Evolutionary conservation across 2,797 vertebrate genomes (phyloP).

Genomic region (Tolypeutes matacus): DNA sequence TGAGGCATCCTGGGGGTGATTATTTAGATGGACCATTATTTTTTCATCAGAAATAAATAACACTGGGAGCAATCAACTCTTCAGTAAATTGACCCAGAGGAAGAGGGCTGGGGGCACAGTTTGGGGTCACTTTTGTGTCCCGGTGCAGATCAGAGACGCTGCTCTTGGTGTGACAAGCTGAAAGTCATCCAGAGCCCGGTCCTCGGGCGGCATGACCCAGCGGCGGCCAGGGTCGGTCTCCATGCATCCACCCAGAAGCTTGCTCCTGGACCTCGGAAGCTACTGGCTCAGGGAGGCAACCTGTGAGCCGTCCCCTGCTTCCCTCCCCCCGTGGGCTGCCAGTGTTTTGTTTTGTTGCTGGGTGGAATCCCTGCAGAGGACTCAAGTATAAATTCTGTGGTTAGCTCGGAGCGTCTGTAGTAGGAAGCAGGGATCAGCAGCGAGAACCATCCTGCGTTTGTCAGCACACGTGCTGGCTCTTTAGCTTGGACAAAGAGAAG

Average conservation of each 20-base stretch:
- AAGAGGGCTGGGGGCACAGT: neutral
- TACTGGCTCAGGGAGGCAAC: neutral
- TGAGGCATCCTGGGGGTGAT: neutral
- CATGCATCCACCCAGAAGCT: slow-evolving; percentile 66
- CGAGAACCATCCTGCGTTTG: slow-evolving; percentile 50
- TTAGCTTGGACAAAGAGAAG: slow-evolving; percentile 28
- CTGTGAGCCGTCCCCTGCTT: neutral
- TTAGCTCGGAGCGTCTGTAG: neutral
- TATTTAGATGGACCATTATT: neutral
- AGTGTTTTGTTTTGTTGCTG: slow-evolving; percentile 88
- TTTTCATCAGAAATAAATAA: neutral
- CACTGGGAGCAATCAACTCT: neutral
- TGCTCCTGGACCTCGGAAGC: neutral
- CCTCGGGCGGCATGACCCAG: neutral
- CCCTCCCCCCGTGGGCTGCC: neutral
- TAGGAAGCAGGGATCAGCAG: slow-evolving; percentile 68
- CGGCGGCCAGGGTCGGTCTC: slow-evolving; percentile 8
- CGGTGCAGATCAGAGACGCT: neutral
- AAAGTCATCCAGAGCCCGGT: neutral
- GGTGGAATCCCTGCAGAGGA: slow-evolving; percentile 79
- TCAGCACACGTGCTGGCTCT: slow-evolving; percentile 48
- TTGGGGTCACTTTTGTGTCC: neutral
- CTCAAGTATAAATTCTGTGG: slow-evolving; percentile 66
- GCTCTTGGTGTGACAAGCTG: neutral
- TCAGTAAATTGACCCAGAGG: neutral